phyloP scores from a whole-genome alignment of 2,888 invertebrate species.

The Pilophorus perplexus region DNA sequence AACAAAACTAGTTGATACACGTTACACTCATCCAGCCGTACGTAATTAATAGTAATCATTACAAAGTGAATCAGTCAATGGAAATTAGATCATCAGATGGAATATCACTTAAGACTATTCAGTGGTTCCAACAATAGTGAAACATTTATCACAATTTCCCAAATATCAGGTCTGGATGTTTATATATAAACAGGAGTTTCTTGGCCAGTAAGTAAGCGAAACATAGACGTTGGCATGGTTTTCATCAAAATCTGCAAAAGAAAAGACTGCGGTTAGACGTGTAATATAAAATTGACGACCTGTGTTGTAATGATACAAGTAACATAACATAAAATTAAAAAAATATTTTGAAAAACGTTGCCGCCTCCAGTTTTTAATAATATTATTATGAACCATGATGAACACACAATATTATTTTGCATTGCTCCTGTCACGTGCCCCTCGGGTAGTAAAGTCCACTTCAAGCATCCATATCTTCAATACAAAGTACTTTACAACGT shows the following conservation, averaged over 20 bases:
- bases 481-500: too few relatives aligned
- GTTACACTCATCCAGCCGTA: not conserved
- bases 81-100: constrained; percentile 20
- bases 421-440: too few relatives aligned
- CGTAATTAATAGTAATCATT: not conserved
- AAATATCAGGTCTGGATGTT: constrained; percentile 48
- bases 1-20: too few relatives aligned
- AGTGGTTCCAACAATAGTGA: constrained; percentile 18
- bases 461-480: too few relatives aligned
- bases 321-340: too few relatives aligned
- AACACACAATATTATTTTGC: too few relatives aligned
- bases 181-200: constrained; percentile 99
- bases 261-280: not conserved
- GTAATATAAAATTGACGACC: not conserved
- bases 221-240: constrained; percentile 99
- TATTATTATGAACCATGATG: too few relatives aligned
- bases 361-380: too few relatives aligned
- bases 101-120: constrained; percentile 14
- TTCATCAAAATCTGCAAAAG: constrained; percentile 94
- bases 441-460: too few relatives aligned
- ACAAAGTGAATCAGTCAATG: constrained; percentile 18
- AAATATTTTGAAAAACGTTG: too few relatives aligned
- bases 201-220: constrained; percentile 96
- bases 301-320: too few relatives aligned
- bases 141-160: constrained; percentile 32